Conservation (phyloP, 1,140 invertebrate genomes). For the Radopholus similis region DNA sequence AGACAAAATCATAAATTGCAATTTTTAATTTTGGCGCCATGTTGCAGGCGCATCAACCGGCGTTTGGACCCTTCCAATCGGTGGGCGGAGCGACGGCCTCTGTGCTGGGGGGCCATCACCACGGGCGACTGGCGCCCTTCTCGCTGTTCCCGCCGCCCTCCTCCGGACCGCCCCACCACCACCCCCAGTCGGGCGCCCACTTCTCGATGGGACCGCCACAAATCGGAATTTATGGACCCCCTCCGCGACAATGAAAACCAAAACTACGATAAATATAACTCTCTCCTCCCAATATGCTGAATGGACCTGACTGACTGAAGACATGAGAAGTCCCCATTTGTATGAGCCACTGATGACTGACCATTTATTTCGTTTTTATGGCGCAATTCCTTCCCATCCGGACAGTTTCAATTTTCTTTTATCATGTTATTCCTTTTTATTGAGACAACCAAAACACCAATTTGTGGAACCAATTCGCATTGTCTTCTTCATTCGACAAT, state of each 20-base stretch:
- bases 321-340: not conserved
- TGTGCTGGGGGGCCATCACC: not conserved
- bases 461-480: too few relatives aligned
- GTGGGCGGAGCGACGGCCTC: not conserved
- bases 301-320: not conserved
- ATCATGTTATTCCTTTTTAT: not conserved
- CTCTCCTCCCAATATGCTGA: too few relatives aligned
- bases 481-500: too few relatives aligned
- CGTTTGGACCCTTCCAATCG: not conserved
- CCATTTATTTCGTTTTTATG: not conserved
- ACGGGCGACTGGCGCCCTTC: not conserved
- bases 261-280: too few relatives aligned
- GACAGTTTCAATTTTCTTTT: not conserved
- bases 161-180: not conserved
- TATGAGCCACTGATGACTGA: too few relatives aligned
- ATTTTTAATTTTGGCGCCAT: not conserved
- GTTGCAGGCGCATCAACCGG: not conserved
- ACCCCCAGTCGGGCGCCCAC: not conserved
- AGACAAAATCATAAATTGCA: not conserved
- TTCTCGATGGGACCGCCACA: not conserved
- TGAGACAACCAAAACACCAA: too few relatives aligned
- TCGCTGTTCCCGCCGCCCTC: not conserved
- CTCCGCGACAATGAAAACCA: not conserved
- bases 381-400: not conserved
- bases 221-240: not conserved